A percentile compares a stretch with the other conserved stretches of the same genome.
phyloP scores from a whole-genome alignment of 53 echinoderm and acorn worm genomes.

The Stichopus horrens region DNA sequence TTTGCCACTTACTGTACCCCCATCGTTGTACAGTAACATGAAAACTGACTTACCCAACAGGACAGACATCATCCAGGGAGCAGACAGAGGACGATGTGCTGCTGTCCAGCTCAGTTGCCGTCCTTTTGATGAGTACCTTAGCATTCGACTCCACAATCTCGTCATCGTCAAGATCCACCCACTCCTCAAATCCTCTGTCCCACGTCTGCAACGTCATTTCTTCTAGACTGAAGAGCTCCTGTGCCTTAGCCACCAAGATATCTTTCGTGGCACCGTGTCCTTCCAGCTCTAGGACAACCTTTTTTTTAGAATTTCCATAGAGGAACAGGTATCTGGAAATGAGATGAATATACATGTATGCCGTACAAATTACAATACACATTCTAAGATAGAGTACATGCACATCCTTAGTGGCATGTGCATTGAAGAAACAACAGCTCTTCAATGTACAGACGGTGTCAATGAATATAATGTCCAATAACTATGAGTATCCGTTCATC shows the following conservation, averaged over 20 bases:
- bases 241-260: slow-evolving; percentile 31
- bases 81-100: not conserved
- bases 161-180: slow-evolving; percentile 65
- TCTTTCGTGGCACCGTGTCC: slow-evolving; percentile 18
- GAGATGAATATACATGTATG: slow-evolving; percentile 12
- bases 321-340: slow-evolving; percentile 62
- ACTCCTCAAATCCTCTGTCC: slow-evolving; percentile 79
- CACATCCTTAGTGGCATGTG: not conserved
- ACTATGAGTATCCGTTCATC: slow-evolving; percentile 47
- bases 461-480: slow-evolving; percentile 40
- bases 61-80: too few relatives aligned
- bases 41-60: too few relatives aligned
- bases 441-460: not conserved
- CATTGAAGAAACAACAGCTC: slow-evolving; percentile 12
- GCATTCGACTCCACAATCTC: slow-evolving; percentile 44
- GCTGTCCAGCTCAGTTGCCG: not conserved
- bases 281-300: slow-evolving; percentile 53
- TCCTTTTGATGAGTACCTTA: slow-evolving; percentile 12
- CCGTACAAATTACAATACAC: slow-evolving; percentile 7
- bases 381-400: not conserved
- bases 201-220: slow-evolving; percentile 56
- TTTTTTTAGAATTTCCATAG: slow-evolving; percentile 60
- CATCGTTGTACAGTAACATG: too few relatives aligned
- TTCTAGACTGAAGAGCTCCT: slow-evolving; percentile 44
- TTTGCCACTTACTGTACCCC: too few relatives aligned